phyloP scores from a whole-genome alignment of 2,888 invertebrate genomes.

The Chrysomela aeneicollis region DNA sequence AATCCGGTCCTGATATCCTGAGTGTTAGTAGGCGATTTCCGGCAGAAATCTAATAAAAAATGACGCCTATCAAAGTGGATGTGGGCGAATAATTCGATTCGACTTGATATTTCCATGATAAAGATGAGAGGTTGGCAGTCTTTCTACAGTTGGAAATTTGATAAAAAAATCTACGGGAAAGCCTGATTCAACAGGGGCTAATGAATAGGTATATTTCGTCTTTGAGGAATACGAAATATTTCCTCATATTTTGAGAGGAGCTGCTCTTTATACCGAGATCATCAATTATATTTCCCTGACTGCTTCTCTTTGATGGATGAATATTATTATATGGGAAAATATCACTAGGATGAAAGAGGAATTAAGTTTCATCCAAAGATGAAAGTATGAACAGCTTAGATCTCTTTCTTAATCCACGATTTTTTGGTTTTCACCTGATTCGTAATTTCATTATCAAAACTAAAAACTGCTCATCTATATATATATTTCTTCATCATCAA shows the following conservation, averaged over 20 bases:
- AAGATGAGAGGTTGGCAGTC: not conserved
- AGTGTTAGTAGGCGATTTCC: not conserved
- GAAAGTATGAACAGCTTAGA: no score
- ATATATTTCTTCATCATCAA: no score
- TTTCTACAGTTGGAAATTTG: not conserved
- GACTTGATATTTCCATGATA: not conserved
- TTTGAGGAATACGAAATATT: not conserved
- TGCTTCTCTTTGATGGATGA: no score
- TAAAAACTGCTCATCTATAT: no score
- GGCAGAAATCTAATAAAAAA: not conserved
- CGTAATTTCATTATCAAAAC: no score
- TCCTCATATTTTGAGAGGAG: not conserved
- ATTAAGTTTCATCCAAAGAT: no score
- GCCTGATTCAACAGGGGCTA: not conserved
- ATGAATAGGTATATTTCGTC: not conserved
- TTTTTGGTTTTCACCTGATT: no score
- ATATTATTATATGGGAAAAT: no score
- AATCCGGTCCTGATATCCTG: not conserved
- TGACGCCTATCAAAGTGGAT: not conserved
- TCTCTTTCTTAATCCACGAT: no score
- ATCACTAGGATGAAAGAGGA: no score
- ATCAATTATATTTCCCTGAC: no score
- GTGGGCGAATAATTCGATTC: not conserved
- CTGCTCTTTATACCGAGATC: not conserved
- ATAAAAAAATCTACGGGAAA: not conserved